These are phyloP conservation scores for Coenonympha arcania DNA, from an alignment of 2,888 invertebrate species.

Conservation along the genomic window DNA sequence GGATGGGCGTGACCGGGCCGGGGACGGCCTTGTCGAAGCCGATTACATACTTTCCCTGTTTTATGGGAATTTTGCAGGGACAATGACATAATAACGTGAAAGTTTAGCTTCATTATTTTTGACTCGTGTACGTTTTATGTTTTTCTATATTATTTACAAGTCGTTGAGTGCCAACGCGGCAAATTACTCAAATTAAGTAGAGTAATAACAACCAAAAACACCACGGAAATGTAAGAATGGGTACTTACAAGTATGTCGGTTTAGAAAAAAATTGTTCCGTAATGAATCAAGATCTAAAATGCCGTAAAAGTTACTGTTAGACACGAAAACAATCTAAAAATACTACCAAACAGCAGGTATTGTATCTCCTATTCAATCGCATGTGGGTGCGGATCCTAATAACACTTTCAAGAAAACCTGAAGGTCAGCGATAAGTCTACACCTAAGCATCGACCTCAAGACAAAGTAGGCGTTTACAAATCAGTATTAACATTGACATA, in stretches of 20 bases:
- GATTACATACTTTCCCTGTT: slow-evolving; percentile 70
- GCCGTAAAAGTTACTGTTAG: not conserved
- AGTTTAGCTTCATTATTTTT: slow-evolving; percentile 11
- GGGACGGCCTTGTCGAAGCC: slow-evolving; percentile 49
- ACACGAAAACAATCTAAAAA: not conserved
- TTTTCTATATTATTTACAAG: not conserved
- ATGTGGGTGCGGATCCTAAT: slow-evolving; percentile 21
- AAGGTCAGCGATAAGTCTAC: slow-evolving; percentile 30
- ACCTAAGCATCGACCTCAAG: slow-evolving; percentile 52
- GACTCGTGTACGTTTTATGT: not conserved
- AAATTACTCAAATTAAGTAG: not conserved
- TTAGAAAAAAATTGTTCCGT: not conserved
- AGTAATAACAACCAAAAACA: no score
- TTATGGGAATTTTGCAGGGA: slow-evolving; percentile 63
- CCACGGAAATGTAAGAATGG: no score
- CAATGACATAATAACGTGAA: slow-evolving; percentile 45
- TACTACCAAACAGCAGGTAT: not conserved
- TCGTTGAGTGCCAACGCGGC: not conserved
- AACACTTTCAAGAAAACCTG: slow-evolving; percentile 16
- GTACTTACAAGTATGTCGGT: not conserved
- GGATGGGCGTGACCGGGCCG: slow-evolving; percentile 62
- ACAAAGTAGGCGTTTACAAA: slow-evolving; percentile 48
- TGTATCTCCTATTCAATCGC: not conserved
- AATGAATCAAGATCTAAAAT: not conserved
- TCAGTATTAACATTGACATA: slow-evolving; percentile 65